Evolutionary conservation across 2,113 vertebrate genomes (phyloP).

Genomic region (Clarias gariepinus): DNA sequence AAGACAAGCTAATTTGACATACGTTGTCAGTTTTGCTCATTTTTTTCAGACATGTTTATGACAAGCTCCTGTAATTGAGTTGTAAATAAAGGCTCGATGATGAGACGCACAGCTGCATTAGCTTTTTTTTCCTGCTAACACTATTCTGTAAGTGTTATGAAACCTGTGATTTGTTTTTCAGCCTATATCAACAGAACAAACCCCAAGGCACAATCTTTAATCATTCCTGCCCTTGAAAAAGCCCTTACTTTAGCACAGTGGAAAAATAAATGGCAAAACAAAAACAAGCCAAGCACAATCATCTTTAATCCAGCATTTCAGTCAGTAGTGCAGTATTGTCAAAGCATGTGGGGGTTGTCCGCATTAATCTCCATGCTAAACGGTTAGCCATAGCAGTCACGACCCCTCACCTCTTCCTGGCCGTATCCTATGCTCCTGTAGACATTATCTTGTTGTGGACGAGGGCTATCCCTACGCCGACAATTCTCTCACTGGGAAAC

Average conservation of each 20-base stretch:
- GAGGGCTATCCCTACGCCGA: neutral
- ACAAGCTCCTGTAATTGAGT: neutral
- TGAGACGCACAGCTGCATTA: neutral
- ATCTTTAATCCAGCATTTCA: slow-evolving; percentile 18
- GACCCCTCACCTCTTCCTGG: neutral
- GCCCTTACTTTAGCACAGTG: neutral
- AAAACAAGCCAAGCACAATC: neutral
- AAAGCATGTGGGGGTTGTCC: neutral
- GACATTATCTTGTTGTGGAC: neutral
- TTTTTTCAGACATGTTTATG: neutral
- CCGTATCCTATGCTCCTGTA: neutral
- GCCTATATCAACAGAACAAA: neutral
- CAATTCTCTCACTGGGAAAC: neutral
- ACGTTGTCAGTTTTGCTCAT: neutral
- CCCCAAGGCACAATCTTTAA: neutral
- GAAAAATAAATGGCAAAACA: neutral
- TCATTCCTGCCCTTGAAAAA: slow-evolving; percentile 1
- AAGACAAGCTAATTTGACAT: neutral
- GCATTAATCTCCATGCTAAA: neutral
- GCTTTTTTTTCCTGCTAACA: neutral
- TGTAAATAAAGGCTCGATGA: neutral
- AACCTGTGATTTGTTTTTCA: neutral
- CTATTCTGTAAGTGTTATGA: neutral
- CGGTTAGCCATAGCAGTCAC: neutral
- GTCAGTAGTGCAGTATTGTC: neutral